These are phyloP conservation scores for Gryllus bimaculatus DNA, from an alignment of 1,140 invertebrate genomes.

Conservation along the genomic window DNA sequence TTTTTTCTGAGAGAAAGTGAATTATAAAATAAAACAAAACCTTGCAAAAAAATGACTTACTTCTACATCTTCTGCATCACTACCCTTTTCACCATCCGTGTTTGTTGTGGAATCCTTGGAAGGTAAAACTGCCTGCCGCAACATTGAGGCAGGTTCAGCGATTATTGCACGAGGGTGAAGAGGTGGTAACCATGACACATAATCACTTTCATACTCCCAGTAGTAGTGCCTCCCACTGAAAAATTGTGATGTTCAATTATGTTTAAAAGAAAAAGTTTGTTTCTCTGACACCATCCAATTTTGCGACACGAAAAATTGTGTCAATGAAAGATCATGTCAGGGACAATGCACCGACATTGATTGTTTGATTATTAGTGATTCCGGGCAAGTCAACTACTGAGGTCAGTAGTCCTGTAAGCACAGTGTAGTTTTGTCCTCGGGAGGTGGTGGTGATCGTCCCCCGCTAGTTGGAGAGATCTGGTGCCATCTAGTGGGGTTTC, in stretches of 20 bases:
- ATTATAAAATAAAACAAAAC: conserved; percentile 17
- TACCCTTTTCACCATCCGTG: conserved; percentile 35
- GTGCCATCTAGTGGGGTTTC: too few species aligned
- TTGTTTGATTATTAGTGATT: too few species aligned
- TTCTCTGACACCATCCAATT: too few species aligned
- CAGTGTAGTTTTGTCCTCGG: too few species aligned
- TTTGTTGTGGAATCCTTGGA: conserved; percentile 19
- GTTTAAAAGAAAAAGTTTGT: too few species aligned
- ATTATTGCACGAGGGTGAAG: conserved; percentile 77
- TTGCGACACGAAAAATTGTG: too few species aligned
- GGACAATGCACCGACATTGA: too few species aligned
- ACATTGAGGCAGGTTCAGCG: conserved; percentile 69
- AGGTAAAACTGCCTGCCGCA: conserved; percentile 30
- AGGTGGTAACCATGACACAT: conserved; percentile 92
- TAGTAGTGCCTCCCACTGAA: conserved; percentile 80
- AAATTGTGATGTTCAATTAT: conserved; percentile 20
- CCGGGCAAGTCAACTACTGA: too few species aligned
- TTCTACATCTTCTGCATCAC: conserved; percentile 29
- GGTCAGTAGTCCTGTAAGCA: too few species aligned
- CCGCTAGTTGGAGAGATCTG: too few species aligned
- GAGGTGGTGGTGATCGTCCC: too few species aligned
- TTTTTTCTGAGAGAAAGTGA: background rate
- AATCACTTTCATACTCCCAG: conserved; percentile 85
- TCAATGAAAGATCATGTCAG: too few species aligned
- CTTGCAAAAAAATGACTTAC: background rate